phyloP scores from a whole-genome alignment of 2,113 vertebrate species.

The Capreolus pygargus region DNA sequence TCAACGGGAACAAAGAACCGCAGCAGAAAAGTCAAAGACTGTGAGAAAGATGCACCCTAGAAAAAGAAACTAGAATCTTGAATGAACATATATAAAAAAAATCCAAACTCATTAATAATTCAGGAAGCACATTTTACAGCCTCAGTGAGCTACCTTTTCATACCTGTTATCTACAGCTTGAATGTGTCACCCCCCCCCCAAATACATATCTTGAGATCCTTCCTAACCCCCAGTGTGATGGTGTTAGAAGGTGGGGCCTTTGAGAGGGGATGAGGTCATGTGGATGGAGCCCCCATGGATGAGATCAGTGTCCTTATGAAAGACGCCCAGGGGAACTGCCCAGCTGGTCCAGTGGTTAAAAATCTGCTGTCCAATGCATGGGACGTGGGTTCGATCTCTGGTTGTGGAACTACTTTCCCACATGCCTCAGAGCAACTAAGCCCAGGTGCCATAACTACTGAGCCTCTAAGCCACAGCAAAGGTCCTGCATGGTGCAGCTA shows the following conservation, averaged over 20 bases:
- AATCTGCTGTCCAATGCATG: rapidly evolving
- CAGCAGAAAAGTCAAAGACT: not conserved
- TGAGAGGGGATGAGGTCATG: not conserved
- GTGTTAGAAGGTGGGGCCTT: not conserved
- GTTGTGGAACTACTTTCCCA: not conserved
- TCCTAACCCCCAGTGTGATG: not conserved
- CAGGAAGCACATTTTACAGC: rapidly evolving
- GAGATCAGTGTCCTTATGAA: not conserved
- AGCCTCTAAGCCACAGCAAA: not conserved
- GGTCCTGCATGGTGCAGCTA: not conserved
- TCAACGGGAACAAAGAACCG: not conserved
- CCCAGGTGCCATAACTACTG: not conserved
- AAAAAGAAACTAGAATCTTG: not conserved
- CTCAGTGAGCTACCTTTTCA: not conserved
- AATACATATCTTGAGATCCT: not conserved
- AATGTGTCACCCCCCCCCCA: not conserved
- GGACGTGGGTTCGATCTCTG: not conserved
- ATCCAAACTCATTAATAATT: not conserved
- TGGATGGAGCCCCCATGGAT: not conserved
- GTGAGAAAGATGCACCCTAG: rapidly evolving
- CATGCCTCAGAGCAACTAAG: not conserved
- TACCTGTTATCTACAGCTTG: not conserved
- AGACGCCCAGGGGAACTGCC: not conserved
- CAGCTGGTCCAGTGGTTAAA: not conserved
- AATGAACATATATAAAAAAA: rapidly evolving